Evolutionary conservation across 2,888 invertebrate genomes (phyloP).

Genomic region (Elaeidobius kamerunicus): DNA sequence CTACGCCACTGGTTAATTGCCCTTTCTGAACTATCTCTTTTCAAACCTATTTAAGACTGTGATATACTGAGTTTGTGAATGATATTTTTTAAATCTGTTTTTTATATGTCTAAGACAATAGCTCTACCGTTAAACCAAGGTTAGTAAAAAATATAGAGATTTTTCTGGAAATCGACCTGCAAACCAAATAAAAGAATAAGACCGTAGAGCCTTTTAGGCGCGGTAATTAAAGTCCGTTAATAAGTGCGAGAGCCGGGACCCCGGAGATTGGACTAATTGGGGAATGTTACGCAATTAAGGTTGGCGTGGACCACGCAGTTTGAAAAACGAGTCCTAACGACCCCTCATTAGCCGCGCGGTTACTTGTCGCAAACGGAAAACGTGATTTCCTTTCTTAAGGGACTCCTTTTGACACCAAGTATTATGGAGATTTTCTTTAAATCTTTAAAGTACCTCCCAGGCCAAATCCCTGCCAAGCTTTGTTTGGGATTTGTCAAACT

Average conservation of each 20-base stretch:
- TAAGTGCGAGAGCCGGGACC: slow-evolving; percentile 43
- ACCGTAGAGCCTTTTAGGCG: slow-evolving; percentile 30
- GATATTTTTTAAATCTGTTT: too few relatives aligned
- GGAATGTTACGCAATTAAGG: slow-evolving; percentile 44
- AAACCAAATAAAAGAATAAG: slow-evolving; percentile 17
- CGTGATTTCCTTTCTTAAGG: slow-evolving; percentile 30
- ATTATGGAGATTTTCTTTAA: slow-evolving; percentile 22
- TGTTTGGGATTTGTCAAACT: slow-evolving; percentile 14
- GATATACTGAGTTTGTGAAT: too few relatives aligned
- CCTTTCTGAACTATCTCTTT: too few relatives aligned
- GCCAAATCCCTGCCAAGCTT: slow-evolving; percentile 9
- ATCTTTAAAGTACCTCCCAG: slow-evolving; percentile 12
- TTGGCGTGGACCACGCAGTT: slow-evolving; percentile 25
- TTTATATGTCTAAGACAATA: too few relatives aligned
- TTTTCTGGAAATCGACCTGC: too few relatives aligned
- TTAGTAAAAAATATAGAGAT: too few relatives aligned
- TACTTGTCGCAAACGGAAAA: slow-evolving; percentile 28
- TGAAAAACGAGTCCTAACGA: slow-evolving; percentile 32
- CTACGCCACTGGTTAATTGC: too few relatives aligned
- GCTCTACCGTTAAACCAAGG: too few relatives aligned
- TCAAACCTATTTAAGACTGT: too few relatives aligned
- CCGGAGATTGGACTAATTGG: slow-evolving; percentile 45
- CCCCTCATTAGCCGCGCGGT: slow-evolving; percentile 31
- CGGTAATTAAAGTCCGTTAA: slow-evolving; percentile 43
- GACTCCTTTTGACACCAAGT: slow-evolving; percentile 25